Percentiles rank a stretch among this genome's conserved stretches.
Evolutionary conservation across 1,140 invertebrate genomes (phyloP).

Genomic region (Brachionus koreanus): DNA sequence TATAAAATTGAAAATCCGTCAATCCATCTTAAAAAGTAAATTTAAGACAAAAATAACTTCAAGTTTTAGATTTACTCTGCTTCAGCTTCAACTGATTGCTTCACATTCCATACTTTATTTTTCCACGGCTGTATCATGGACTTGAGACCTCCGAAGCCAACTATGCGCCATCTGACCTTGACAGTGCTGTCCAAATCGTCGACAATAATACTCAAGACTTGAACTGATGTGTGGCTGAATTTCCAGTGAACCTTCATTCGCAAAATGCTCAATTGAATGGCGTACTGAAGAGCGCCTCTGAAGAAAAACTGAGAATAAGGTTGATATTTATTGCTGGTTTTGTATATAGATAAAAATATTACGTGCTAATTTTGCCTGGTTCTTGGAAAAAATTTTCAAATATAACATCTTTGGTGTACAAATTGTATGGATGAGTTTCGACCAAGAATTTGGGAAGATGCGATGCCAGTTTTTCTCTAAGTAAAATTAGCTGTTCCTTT

Average conservation of each 20-base stretch:
- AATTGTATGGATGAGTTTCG: conserved; percentile 32
- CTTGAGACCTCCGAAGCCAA: background rate
- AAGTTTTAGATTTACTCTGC: background rate
- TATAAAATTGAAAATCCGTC: conserved; percentile 41
- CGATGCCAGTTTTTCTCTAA: background rate
- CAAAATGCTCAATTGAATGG: background rate
- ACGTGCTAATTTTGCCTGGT: conserved; percentile 35
- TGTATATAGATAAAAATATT: background rate
- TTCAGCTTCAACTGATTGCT: background rate
- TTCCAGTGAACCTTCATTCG: conserved; percentile 21
- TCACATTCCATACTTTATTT: conserved; percentile 17
- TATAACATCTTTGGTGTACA: conserved; percentile 30
- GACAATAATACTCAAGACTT: conserved; percentile 12
- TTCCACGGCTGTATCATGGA: conserved; percentile 34
- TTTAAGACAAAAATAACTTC: background rate
- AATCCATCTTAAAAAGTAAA: background rate
- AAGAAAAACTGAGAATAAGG: background rate
- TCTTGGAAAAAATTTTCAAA: conserved; percentile 41
- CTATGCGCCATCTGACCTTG: conserved; percentile 34
- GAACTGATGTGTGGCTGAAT: background rate
- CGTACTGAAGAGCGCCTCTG: conserved; percentile 35
- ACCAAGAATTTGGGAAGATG: background rate
- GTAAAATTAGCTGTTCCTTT: background rate
- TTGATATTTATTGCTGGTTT: background rate
- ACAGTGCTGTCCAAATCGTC: conserved; percentile 4